Evolutionary conservation across 2,797 vertebrate species (phyloP).

Genomic region (Cheirogaleus major): DNA sequence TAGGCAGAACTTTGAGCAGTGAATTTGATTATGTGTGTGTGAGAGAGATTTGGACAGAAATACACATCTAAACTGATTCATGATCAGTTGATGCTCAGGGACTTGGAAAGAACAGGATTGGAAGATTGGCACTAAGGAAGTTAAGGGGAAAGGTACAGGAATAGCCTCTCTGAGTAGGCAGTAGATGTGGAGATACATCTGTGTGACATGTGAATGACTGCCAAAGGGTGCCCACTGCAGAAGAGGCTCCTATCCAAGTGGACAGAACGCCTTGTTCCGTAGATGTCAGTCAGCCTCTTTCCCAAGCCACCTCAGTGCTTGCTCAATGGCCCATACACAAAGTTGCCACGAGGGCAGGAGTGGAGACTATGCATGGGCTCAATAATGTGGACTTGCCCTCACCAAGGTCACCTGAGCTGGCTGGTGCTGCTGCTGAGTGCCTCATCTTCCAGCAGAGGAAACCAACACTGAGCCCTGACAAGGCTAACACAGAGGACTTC

Average conservation of each 20-base stretch:
- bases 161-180: not conserved
- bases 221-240: not conserved
- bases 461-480: not conserved
- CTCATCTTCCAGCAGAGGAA: not conserved
- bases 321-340: not conserved
- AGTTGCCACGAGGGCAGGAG: no score
- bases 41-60: not conserved
- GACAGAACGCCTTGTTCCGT: not conserved
- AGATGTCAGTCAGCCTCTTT: not conserved
- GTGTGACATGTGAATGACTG: not conserved
- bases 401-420: not conserved
- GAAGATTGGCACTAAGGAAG: no score
- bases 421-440: not conserved
- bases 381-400: not conserved
- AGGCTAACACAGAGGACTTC: not conserved
- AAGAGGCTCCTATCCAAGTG: not conserved
- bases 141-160: not conserved
- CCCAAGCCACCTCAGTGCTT: not conserved
- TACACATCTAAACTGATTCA: not conserved
- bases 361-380: no score
- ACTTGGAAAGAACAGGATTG: not conserved
- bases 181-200: not conserved
- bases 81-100: not conserved
- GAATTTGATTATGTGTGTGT: not conserved
- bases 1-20: not conserved